Evolutionary conservation across 2,888 invertebrate species (phyloP).

Genomic region (Anagyrus pseudococci): DNA sequence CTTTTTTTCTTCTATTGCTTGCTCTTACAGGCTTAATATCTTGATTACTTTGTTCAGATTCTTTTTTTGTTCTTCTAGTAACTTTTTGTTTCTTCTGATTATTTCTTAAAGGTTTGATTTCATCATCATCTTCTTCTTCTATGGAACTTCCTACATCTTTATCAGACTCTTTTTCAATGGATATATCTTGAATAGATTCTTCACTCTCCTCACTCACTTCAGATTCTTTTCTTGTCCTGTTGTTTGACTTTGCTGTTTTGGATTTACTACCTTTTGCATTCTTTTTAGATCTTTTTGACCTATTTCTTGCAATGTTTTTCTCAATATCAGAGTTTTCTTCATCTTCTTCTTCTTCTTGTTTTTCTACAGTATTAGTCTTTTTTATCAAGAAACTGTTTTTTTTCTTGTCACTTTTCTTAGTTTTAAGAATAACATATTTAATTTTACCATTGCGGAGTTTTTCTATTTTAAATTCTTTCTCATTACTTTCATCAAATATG

Average conservation of each 20-base stretch:
- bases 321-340: slow-evolving; percentile 21
- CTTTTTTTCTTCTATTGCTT: slow-evolving; percentile 14
- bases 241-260: neutral
- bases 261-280: slow-evolving; percentile 9
- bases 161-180: neutral
- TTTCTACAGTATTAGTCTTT: neutral
- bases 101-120: slow-evolving; percentile 6
- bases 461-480: slow-evolving; percentile 42
- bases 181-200: neutral
- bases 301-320: slow-evolving; percentile 3
- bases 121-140: slow-evolving; percentile 8
- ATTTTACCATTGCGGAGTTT: slow-evolving; percentile 44
- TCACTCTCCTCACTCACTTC: slow-evolving; percentile 2
- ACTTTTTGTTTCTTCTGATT: no score
- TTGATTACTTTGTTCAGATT: slow-evolving; percentile 29
- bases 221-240: slow-evolving; percentile 20
- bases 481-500: slow-evolving; percentile 35
- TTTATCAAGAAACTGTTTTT: neutral
- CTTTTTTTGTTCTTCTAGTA: slow-evolving; percentile 22
- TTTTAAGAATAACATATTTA: no score
- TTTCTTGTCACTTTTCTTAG: neutral
- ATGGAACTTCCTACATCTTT: neutral
- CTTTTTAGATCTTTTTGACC: slow-evolving; percentile 10
- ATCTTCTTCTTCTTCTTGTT: slow-evolving; percentile 19
- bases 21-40: slow-evolving; percentile 1